Conservation (phyloP, 2,797 vertebrate genomes). For the Odontamblyopus lacepedii region DNA sequence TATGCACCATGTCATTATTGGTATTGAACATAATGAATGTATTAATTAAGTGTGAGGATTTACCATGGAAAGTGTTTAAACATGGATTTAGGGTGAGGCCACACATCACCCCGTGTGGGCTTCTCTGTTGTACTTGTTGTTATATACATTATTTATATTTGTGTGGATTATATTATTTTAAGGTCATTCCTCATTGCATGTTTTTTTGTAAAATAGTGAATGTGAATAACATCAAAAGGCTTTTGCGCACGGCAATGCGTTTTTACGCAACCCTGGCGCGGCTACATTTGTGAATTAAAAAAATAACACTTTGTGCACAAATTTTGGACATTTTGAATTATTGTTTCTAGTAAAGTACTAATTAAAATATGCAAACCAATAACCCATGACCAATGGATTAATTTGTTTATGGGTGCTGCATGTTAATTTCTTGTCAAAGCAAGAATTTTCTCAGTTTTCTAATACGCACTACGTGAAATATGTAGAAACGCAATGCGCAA, state of each 20-base stretch:
- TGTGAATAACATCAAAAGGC: slow-evolving; percentile 1
- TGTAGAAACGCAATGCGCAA: not conserved
- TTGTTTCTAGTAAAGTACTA: not conserved
- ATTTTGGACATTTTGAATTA: not conserved
- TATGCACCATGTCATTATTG: slow-evolving; percentile 8
- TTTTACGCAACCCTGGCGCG: slow-evolving; percentile 31
- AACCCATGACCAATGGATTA: too few relatives aligned
- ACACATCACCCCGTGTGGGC: not conserved
- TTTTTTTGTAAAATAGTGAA: not conserved
- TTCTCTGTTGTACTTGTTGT: slow-evolving; percentile 14
- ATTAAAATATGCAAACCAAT: too few relatives aligned
- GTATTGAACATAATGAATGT: slow-evolving; percentile 14
- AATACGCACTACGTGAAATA: not conserved
- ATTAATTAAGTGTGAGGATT: slow-evolving; percentile 3
- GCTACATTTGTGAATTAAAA: slow-evolving; percentile 51
- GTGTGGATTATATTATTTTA: not conserved
- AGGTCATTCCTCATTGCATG: slow-evolving; percentile 23
- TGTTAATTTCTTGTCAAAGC: too few relatives aligned
- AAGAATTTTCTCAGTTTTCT: too few relatives aligned
- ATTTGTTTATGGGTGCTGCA: too few relatives aligned
- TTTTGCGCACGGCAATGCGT: slow-evolving; percentile 30
- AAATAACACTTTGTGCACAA: not conserved
- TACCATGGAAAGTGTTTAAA: slow-evolving; percentile 4
- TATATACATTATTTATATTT: slow-evolving; percentile 13
- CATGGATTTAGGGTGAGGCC: not conserved